Percentiles rank a stretch among this genome's conserved stretches.
These are phyloP conservation scores for Medauroidea extradentata DNA, from an alignment of 1,140 invertebrate species.

Conservation along the genomic window DNA sequence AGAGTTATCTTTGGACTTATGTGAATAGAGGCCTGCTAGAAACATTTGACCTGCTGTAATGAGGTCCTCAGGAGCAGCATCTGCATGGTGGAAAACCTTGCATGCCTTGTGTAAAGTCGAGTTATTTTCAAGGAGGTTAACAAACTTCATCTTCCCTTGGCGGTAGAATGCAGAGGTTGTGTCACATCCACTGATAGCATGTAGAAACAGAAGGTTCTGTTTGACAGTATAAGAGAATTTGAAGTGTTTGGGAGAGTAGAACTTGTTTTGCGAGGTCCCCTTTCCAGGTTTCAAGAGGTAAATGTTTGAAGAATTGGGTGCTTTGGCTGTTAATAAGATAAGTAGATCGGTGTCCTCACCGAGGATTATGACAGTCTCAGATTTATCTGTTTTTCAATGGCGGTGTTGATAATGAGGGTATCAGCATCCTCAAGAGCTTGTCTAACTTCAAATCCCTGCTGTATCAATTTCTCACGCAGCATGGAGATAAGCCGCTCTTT, in stretches of 20 bases:
- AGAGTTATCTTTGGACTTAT: neutral
- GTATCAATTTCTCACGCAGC: neutral
- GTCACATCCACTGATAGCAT: neutral
- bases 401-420: slow-evolving; percentile 12
- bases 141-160: neutral
- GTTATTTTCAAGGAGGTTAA: neutral
- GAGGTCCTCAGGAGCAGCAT: neutral
- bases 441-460: neutral
- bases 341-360: slow-evolving; percentile 4
- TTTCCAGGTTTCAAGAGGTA: neutral
- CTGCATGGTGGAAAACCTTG: neutral
- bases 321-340: slow-evolving; percentile 3
- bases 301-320: neutral
- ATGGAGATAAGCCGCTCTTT: slow-evolving; percentile 4
- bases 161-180: neutral
- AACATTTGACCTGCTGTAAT: neutral
- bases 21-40: neutral
- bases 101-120: neutral
- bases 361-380: neutral
- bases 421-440: slow-evolving; percentile 15
- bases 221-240: neutral
- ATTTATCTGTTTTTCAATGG: slow-evolving; percentile 1
- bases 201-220: neutral
- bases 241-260: neutral
- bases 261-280: neutral